These are phyloP conservation scores for Athene cunicularia DNA, from an alignment of 2,113 vertebrate genomes.

Conservation along the genomic window DNA sequence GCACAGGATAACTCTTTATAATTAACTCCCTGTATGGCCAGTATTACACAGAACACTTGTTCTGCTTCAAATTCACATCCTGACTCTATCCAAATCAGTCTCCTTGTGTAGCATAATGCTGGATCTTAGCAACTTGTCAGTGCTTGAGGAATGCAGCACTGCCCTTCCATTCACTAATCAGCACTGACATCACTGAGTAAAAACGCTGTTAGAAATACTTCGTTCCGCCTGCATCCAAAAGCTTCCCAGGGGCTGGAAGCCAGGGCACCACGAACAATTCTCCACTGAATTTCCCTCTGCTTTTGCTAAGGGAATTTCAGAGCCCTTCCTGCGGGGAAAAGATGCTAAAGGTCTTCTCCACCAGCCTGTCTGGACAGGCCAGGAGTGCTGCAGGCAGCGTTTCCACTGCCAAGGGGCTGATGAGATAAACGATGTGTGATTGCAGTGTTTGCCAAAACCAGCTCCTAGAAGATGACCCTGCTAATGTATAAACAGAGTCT, in stretches of 20 bases:
- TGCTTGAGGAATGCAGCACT: background rate
- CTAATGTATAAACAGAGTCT: background rate
- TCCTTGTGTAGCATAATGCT: background rate
- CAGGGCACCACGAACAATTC: background rate
- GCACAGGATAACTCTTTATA: background rate
- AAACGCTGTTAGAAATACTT: background rate
- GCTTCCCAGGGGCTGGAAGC: background rate
- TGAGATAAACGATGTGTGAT: rapidly evolving
- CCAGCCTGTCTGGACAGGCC: background rate
- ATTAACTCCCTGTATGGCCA: background rate
- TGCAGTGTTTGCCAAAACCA: background rate
- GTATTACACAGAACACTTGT: background rate
- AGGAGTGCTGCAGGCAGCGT: background rate
- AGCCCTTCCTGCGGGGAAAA: background rate
- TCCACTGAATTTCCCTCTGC: background rate
- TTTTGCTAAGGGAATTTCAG: background rate
- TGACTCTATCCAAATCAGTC: background rate
- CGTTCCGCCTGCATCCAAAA: background rate
- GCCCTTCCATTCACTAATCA: background rate
- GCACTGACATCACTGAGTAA: background rate
- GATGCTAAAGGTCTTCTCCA: background rate
- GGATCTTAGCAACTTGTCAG: background rate
- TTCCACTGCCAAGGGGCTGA: background rate
- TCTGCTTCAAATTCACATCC: background rate
- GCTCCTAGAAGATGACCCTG: background rate